A percentile compares a stretch with the other conserved stretches of the same genome.
Conservation (phyloP, 2,113 vertebrate species). For the Pseudolaguvia tuberculata region DNA sequence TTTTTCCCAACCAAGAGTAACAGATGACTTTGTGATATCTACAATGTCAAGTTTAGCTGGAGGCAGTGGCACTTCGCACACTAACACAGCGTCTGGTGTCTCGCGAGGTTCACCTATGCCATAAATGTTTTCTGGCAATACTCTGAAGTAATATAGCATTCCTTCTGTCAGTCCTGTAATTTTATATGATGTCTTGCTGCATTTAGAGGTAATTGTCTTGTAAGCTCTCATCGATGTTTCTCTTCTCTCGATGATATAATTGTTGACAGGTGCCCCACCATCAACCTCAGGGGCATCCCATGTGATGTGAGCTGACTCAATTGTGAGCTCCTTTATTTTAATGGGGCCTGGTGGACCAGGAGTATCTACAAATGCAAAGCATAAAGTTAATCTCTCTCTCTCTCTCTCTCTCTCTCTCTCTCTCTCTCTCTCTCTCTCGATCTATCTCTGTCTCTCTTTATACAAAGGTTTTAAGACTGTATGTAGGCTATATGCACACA, state of each 20-base stretch:
- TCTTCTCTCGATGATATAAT: slow-evolving; percentile 92
- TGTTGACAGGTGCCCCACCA: slow-evolving; percentile 91
- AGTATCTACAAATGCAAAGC: slow-evolving; percentile 72
- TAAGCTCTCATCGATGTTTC: slow-evolving; percentile 97
- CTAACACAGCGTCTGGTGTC: slow-evolving; percentile 82
- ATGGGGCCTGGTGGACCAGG: slow-evolving; percentile 88
- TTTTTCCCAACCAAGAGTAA: slow-evolving; percentile 93
- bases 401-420: no score
- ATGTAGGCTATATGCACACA: neutral
- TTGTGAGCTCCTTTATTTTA: slow-evolving; percentile 86
- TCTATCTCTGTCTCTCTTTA: no score
- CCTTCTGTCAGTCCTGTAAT: slow-evolving; percentile 86
- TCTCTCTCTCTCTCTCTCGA: no score
- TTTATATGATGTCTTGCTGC: slow-evolving; percentile 89
- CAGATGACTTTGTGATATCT: slow-evolving; percentile 87
- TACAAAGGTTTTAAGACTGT: no score
- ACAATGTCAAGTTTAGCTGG: slow-evolving; percentile 86
- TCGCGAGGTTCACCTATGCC: slow-evolving; percentile 89
- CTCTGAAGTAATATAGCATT: slow-evolving; percentile 92
- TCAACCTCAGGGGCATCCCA: slow-evolving; percentile 92
- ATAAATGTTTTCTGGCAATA: slow-evolving; percentile 95
- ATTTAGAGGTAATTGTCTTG: slow-evolving; percentile 93
- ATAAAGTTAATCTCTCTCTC: neutral
- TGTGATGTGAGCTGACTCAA: slow-evolving; percentile 83
- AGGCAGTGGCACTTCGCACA: slow-evolving; percentile 87